These are phyloP conservation scores for Paracanthobrama guichenoti DNA, from an alignment of 2,113 vertebrate species.

Conservation along the genomic window DNA sequence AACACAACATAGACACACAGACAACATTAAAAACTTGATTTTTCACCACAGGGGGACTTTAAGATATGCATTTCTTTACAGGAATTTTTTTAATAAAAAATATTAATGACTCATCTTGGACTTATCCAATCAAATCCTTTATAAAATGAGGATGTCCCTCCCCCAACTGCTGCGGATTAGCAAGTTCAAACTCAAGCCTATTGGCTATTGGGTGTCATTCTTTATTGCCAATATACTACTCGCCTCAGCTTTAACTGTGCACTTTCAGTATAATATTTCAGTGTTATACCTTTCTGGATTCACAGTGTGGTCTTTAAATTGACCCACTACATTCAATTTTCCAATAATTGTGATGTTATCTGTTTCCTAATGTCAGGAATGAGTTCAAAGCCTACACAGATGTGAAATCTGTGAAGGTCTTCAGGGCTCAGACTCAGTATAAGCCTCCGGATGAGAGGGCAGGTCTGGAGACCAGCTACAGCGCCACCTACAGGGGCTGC, in stretches of 20 bases:
- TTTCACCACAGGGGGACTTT: too few relatives aligned
- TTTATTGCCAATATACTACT: neutral
- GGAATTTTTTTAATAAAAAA: too few relatives aligned
- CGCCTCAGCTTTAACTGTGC: neutral
- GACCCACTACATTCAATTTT: neutral
- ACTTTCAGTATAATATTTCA: neutral
- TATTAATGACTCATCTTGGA: neutral
- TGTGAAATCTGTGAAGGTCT: slow-evolving; percentile 85
- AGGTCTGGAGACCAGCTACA: slow-evolving; percentile 92
- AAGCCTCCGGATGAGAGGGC: slow-evolving; percentile 87
- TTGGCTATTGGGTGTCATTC: too few relatives aligned
- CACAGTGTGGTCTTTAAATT: neutral
- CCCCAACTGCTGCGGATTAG: neutral
- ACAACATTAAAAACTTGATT: too few relatives aligned
- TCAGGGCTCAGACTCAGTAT: slow-evolving; percentile 89
- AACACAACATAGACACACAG: too few relatives aligned
- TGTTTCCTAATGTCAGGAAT: slow-evolving; percentile 73
- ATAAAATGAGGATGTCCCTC: neutral
- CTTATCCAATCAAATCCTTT: neutral
- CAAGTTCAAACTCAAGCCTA: neutral
- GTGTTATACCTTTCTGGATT: neutral
- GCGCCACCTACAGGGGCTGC: slow-evolving; percentile 85
- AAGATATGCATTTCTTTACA: neutral
- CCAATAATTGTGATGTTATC: slow-evolving; percentile 1
- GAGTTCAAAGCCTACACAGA: slow-evolving; percentile 94